Conservation (phyloP, 1,140 invertebrate genomes). For the Littorina saxatilis region DNA sequence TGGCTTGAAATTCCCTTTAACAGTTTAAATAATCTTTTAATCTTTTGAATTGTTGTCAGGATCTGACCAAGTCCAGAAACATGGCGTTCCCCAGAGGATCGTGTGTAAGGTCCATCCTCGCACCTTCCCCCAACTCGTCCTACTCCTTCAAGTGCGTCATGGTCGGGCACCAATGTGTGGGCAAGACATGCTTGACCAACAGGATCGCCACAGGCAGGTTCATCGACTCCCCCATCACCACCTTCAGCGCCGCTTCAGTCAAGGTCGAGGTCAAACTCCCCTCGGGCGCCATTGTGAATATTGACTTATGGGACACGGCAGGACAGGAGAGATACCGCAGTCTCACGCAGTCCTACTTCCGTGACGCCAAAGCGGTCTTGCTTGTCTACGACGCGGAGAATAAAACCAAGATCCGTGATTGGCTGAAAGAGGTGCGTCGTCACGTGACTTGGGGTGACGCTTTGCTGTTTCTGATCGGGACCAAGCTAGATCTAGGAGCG, state of each 20-base stretch:
- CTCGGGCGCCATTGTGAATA: neutral
- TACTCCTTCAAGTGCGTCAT: neutral
- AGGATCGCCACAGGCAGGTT: neutral
- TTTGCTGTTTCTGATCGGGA: neutral
- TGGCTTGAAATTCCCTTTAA: too few relatives aligned
- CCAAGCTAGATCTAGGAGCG: neutral
- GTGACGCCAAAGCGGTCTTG: neutral
- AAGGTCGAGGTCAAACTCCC: neutral
- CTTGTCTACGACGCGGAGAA: neutral
- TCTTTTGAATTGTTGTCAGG: too few relatives aligned
- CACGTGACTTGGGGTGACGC: neutral
- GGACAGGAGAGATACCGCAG: conserved; percentile 15
- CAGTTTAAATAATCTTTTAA: too few relatives aligned
- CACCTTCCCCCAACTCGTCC: neutral
- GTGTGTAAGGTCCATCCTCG: too few relatives aligned
- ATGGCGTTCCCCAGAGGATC: too few relatives aligned
- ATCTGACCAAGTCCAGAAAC: too few relatives aligned
- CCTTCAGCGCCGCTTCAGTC: neutral
- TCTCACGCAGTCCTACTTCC: neutral
- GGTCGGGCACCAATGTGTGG: neutral
- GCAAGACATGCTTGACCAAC: conserved; percentile 1
- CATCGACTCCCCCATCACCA: neutral
- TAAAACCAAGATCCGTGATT: neutral
- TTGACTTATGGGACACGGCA: conserved; percentile 1
- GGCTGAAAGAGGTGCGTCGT: neutral